A percentile compares a stretch with the other conserved stretches of the same genome.
Evolutionary conservation across 2,113 vertebrate genomes (phyloP).

Genomic region (Carlito syrichta): DNA sequence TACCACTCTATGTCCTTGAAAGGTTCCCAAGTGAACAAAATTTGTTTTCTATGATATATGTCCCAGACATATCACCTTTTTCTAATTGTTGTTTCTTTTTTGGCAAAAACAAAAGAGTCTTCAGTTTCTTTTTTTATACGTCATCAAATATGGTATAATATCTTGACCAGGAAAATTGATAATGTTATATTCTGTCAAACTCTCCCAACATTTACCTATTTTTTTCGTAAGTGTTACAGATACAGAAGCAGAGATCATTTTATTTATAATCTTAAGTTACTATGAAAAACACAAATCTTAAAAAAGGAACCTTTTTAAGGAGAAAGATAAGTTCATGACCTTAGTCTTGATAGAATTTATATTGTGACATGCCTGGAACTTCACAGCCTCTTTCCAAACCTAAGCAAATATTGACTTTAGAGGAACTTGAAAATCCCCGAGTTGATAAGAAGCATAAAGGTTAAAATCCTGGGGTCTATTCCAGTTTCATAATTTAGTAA

Average conservation of each 20-base stretch:
- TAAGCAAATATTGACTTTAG: constrained; percentile 12
- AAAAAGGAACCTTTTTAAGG: neutral
- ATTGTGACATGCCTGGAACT: neutral
- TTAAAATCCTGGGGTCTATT: neutral
- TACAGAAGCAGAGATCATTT: neutral
- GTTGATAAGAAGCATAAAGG: neutral
- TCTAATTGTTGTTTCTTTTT: constrained; percentile 4
- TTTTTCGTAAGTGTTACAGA: neutral
- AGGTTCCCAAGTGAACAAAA: constrained; percentile 16
- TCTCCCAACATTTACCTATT: neutral
- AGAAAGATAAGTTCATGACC: neutral
- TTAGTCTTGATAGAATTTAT: neutral
- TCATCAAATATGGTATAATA: neutral
- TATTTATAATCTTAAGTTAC: neutral
- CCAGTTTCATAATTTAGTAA: neutral
- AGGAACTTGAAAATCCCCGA: neutral
- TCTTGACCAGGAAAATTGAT: neutral
- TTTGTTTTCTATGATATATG: neutral
- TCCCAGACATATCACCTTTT: neutral
- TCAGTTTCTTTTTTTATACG: neutral
- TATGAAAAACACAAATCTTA: neutral
- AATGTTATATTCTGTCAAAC: neutral
- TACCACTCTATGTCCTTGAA: neutral
- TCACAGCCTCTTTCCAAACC: neutral
- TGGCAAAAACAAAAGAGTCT: neutral